Conservation (phyloP, 2,888 invertebrate genomes). For the Polyploca ridens region DNA sequence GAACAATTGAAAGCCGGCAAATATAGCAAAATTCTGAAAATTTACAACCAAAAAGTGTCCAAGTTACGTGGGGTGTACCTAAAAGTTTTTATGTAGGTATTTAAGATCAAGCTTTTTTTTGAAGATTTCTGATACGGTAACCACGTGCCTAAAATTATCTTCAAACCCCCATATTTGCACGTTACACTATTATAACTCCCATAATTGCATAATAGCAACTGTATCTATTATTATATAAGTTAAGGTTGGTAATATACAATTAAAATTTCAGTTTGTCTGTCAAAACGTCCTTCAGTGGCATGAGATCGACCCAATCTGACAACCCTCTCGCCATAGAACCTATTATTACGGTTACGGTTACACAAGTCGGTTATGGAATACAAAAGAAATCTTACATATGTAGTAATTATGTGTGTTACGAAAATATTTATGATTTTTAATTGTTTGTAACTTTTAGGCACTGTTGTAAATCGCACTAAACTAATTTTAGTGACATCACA, state of each 20-base stretch:
- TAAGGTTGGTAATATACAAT: conserved; percentile 63
- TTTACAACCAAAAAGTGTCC: too few species aligned
- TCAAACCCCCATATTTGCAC: not conserved
- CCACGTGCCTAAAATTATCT: not conserved
- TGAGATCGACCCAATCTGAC: conserved; percentile 60
- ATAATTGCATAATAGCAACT: conserved; percentile 55
- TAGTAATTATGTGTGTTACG: conserved; percentile 53
- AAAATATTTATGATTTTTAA: conserved; percentile 42
- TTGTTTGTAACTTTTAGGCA: conserved; percentile 18
- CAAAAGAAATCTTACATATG: conserved; percentile 30
- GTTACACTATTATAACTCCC: conserved; percentile 19
- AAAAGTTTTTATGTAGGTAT: too few species aligned
- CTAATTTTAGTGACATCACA: too few species aligned
- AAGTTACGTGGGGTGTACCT: too few species aligned
- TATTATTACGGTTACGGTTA: conserved; percentile 59
- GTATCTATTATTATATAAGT: conserved; percentile 43
- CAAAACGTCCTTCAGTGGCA: conserved; percentile 78
- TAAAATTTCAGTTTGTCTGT: conserved; percentile 74
- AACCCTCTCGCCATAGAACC: conserved; percentile 58
- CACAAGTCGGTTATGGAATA: conserved; percentile 37
- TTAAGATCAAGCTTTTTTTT: too few species aligned
- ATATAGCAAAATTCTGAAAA: too few species aligned
- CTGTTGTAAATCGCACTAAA: too few species aligned
- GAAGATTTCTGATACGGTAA: not conserved
- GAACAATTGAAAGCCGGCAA: too few species aligned